Evolutionary conservation across 2,113 vertebrate species (phyloP).

Genomic region (Bufo bufo): DNA sequence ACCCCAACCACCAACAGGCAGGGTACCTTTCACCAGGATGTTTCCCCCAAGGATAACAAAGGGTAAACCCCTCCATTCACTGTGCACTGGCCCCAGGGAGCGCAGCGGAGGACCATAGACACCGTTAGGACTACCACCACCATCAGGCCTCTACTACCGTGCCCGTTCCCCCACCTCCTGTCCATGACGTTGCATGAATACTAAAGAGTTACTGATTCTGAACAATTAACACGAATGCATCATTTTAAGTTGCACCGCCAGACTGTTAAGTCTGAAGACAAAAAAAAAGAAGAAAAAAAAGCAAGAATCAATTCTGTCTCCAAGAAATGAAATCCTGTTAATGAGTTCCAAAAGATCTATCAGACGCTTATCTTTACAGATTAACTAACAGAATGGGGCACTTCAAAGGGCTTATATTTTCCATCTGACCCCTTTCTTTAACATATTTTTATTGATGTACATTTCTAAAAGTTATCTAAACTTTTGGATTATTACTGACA

Average conservation of each 20-base stretch:
- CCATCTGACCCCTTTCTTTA: conserved; percentile 29
- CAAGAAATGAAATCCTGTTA: conserved; percentile 24
- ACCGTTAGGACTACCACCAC: too few species aligned
- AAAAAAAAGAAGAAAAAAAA: background rate
- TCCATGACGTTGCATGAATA: background rate
- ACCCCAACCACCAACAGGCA: too few species aligned
- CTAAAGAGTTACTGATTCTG: background rate
- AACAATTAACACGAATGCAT: background rate
- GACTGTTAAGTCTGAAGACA: background rate
- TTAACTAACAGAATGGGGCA: conserved; percentile 51
- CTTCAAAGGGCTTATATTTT: conserved; percentile 45
- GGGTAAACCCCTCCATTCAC: too few species aligned
- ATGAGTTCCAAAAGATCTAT: conserved; percentile 40
- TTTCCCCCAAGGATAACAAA: too few species aligned
- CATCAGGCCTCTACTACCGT: too few species aligned
- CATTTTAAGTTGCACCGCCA: background rate
- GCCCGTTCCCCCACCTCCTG: too few species aligned
- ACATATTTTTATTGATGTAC: background rate
- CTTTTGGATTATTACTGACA: conserved; percentile 31
- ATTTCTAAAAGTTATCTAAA: conserved; percentile 10
- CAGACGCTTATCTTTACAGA: conserved; percentile 36
- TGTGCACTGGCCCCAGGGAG: too few species aligned
- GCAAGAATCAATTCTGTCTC: conserved; percentile 3
- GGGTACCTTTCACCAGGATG: too few species aligned
- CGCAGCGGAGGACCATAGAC: too few species aligned